phyloP scores from a whole-genome alignment of 2,888 invertebrate species.

The Caradrina clavipalpis region DNA sequence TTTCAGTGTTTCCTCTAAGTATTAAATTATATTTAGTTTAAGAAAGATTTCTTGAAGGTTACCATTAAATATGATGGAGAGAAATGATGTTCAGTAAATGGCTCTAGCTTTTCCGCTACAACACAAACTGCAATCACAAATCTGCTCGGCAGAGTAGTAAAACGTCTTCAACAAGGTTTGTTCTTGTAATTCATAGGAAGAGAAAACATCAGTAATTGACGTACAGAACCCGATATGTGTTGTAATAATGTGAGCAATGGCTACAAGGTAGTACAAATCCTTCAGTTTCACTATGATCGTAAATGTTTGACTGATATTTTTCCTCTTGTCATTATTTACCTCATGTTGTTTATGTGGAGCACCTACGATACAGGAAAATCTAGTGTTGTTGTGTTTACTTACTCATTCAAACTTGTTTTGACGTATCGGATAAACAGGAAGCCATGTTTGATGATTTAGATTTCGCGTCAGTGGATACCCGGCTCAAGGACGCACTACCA shows the following conservation, averaged over 20 bases:
- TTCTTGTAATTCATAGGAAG: neutral
- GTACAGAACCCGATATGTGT: neutral
- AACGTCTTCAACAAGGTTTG: no score
- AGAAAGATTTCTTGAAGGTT: no score
- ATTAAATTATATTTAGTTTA: no score
- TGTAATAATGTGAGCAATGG: neutral
- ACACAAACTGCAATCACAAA: neutral
- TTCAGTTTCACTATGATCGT: neutral
- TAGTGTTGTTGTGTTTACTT: neutral
- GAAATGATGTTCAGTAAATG: neutral
- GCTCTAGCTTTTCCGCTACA: neutral
- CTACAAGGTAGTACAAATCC: neutral
- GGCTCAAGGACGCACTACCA: neutral
- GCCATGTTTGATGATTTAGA: neutral
- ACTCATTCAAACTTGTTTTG: neutral
- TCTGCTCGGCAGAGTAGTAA: neutral
- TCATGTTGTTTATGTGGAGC: neutral
- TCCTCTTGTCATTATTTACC: constrained; percentile 7
- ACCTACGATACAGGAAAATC: constrained; percentile 9
- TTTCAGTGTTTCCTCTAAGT: no score
- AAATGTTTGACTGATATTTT: constrained; percentile 14
- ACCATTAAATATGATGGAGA: no score
- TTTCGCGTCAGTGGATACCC: neutral
- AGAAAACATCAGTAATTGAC: neutral
- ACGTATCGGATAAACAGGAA: neutral